Conservation (phyloP, 2,797 vertebrate genomes). For the Myotis findleyi region DNA sequence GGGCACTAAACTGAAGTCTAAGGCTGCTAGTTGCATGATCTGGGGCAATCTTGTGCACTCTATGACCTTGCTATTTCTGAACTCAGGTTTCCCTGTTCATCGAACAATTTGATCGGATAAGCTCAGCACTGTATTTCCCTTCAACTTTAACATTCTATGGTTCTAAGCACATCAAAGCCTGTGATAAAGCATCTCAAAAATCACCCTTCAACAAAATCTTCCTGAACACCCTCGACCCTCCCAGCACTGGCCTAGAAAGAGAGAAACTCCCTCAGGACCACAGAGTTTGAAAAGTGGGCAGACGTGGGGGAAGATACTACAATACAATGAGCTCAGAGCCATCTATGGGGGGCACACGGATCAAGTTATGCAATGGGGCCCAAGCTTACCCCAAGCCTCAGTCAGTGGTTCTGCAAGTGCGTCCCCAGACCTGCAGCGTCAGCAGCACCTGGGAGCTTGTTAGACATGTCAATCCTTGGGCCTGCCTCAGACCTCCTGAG, state of each 20-base stretch:
- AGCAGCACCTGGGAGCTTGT: background rate
- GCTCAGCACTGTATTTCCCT: conserved; percentile 24
- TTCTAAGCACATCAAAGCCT: conserved; percentile 42
- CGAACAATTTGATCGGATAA: conserved; percentile 6
- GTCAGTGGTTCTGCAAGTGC: background rate
- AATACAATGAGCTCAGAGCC: background rate
- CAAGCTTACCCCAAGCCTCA: background rate
- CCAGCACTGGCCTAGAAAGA: conserved; percentile 22
- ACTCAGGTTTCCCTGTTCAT: background rate
- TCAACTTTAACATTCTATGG: background rate
- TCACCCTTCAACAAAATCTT: conserved; percentile 46
- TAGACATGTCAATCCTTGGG: background rate
- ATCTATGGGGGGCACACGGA: no score
- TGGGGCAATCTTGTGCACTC: background rate
- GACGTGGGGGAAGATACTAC: background rate
- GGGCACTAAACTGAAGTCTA: background rate
- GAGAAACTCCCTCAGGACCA: background rate
- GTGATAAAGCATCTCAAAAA: conserved; percentile 51
- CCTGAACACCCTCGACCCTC: background rate
- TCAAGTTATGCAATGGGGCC: background rate
- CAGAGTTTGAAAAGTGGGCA: background rate
- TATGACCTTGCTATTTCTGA: background rate
- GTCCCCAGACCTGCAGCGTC: background rate
- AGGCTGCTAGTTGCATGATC: background rate
- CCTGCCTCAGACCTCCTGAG: background rate